phyloP scores from a whole-genome alignment of 2,797 vertebrate species.

The Pseudopleuronectes americanus region DNA sequence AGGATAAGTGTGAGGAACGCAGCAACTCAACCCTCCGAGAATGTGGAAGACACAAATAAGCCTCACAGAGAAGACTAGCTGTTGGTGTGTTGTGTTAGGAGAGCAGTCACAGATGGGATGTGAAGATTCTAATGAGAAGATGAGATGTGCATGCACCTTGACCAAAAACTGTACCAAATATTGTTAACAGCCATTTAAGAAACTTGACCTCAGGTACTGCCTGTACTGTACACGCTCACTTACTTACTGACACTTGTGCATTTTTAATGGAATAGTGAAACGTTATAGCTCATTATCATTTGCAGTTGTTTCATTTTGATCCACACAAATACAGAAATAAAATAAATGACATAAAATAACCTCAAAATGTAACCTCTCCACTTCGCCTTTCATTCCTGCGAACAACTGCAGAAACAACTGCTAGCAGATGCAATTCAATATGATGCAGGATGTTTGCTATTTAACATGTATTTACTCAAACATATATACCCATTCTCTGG shows the following conservation, averaged over 20 bases:
- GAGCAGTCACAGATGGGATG: slow-evolving; percentile 54
- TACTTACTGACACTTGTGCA: slow-evolving; percentile 31
- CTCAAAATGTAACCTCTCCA: slow-evolving; percentile 46
- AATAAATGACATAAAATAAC: slow-evolving; percentile 43
- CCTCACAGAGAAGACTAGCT: slow-evolving; percentile 69
- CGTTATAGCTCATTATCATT: slow-evolving; percentile 28
- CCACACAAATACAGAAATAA: slow-evolving; percentile 37
- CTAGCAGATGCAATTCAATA: slow-evolving; percentile 47
- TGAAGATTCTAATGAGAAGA: slow-evolving; percentile 38
- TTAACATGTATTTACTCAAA: slow-evolving; percentile 59
- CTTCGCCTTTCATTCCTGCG: slow-evolving; percentile 30
- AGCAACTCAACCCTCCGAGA: slow-evolving; percentile 37
- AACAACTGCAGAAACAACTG: slow-evolving; percentile 37
- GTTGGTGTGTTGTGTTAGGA: slow-evolving; percentile 34
- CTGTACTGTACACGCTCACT: slow-evolving; percentile 71
- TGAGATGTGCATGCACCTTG: slow-evolving; percentile 75
- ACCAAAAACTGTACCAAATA: slow-evolving; percentile 63
- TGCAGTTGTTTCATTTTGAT: slow-evolving; percentile 36
- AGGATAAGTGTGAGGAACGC: slow-evolving; percentile 28
- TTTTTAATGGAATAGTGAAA: slow-evolving; percentile 58
- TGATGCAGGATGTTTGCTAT: slow-evolving; percentile 35
- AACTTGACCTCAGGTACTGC: slow-evolving; percentile 81
- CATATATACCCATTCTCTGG: slow-evolving; percentile 54
- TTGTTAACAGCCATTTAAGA: slow-evolving; percentile 58
- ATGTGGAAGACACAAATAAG: slow-evolving; percentile 57